These are phyloP conservation scores for Bradypodion ventrale DNA, from an alignment of 2,797 vertebrate species.

Conservation along the genomic window DNA sequence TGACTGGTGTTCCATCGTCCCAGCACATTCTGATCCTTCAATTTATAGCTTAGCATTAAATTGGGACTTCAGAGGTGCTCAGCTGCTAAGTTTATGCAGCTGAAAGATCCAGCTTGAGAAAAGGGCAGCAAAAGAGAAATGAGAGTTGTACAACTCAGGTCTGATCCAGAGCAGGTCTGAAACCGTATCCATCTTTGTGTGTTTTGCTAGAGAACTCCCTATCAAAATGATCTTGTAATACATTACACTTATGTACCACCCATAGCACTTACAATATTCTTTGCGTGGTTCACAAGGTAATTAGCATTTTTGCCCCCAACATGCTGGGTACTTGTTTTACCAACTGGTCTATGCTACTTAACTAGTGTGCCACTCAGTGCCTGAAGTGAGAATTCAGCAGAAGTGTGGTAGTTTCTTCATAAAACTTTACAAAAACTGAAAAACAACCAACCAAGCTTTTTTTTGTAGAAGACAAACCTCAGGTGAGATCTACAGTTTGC, in stretches of 20 bases:
- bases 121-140: not conserved
- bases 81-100: slow-evolving; percentile 54
- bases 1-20: slow-evolving; percentile 62
- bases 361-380: not conserved
- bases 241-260: too few relatives aligned
- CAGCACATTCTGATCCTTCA: slow-evolving; percentile 60
- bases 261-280: too few relatives aligned
- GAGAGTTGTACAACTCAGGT: not conserved
- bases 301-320: too few relatives aligned
- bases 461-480: not conserved
- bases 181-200: not conserved
- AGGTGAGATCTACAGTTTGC: too few relatives aligned
- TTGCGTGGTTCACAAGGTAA: too few relatives aligned
- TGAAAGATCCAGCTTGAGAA: slow-evolving; percentile 49
- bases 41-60: slow-evolving; percentile 66
- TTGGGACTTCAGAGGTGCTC: slow-evolving; percentile 58
- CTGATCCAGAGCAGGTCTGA: slow-evolving; percentile 24
- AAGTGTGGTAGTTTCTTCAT: not conserved
- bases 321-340: too few relatives aligned
- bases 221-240: too few relatives aligned
- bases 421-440: not conserved
- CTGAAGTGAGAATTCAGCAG: not conserved
- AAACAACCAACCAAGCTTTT: not conserved
- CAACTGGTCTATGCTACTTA: not conserved
- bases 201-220: slow-evolving; percentile 34